These are phyloP conservation scores for Euproctis similis DNA, from an alignment of 2,888 invertebrate species.

Conservation along the genomic window DNA sequence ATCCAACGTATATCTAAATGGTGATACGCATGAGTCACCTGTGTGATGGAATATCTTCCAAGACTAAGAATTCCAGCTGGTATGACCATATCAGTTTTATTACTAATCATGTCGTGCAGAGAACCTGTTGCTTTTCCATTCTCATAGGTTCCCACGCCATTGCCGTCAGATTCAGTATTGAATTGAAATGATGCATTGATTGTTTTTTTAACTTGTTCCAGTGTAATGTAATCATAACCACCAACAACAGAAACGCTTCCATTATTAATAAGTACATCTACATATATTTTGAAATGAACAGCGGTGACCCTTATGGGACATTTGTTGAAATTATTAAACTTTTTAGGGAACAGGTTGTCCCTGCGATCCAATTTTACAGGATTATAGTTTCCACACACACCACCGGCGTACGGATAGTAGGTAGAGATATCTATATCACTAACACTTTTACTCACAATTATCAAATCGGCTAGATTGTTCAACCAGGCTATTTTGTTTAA, in stretches of 20 bases:
- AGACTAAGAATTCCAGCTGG: slow-evolving; percentile 30
- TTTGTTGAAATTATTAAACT: slow-evolving; percentile 40
- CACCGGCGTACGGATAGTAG: slow-evolving; percentile 37
- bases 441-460: slow-evolving; percentile 26
- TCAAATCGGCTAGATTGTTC: slow-evolving; percentile 38
- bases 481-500: slow-evolving; percentile 35
- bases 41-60: slow-evolving; percentile 26
- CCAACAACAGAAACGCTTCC: slow-evolving; percentile 21
- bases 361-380: slow-evolving; percentile 25
- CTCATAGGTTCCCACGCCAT: slow-evolving; percentile 21
- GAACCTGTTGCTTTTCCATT: slow-evolving; percentile 29
- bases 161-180: neutral
- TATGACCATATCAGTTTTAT: slow-evolving; percentile 35
- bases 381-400: slow-evolving; percentile 31
- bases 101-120: slow-evolving; percentile 31
- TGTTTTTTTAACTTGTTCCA: slow-evolving; percentile 24
- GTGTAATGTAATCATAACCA: slow-evolving; percentile 35
- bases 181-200: slow-evolving; percentile 33
- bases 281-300: slow-evolving; percentile 28
- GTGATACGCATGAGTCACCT: slow-evolving; percentile 29
- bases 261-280: slow-evolving; percentile 20
- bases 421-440: slow-evolving; percentile 28
- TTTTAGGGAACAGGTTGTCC: slow-evolving; percentile 33
- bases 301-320: slow-evolving; percentile 36
- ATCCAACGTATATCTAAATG: slow-evolving; percentile 34